Conservation (phyloP, 1,140 invertebrate genomes). For the Pseudachorutes palmiensis region DNA sequence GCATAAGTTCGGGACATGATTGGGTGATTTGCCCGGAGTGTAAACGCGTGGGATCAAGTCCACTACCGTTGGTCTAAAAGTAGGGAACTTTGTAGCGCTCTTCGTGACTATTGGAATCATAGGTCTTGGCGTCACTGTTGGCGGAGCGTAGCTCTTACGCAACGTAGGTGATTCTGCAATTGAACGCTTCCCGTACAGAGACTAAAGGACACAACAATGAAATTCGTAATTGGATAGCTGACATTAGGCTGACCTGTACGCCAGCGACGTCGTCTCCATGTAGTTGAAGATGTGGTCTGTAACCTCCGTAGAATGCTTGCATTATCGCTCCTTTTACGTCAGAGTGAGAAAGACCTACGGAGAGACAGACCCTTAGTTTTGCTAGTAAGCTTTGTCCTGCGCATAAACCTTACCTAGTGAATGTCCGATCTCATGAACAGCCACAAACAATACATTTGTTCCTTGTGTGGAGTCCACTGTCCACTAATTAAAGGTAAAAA, state of each 20-base stretch:
- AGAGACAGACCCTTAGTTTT: no score
- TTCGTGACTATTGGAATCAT: no score
- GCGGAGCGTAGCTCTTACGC: neutral
- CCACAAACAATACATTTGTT: slow-evolving; percentile 61
- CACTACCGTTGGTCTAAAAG: neutral
- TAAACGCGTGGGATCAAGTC: neutral
- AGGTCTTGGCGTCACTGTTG: neutral
- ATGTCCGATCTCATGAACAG: slow-evolving; percentile 89
- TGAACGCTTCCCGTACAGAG: neutral
- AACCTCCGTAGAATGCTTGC: slow-evolving; percentile 80
- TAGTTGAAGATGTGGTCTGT: slow-evolving; percentile 7
- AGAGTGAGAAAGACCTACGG: slow-evolving; percentile 83
- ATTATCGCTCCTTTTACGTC: slow-evolving; percentile 74
- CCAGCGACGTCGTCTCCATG: slow-evolving; percentile 27
- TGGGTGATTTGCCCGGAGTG: neutral
- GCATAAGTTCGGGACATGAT: neutral
- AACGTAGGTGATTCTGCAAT: neutral
- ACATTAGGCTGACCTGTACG: slow-evolving; percentile 14
- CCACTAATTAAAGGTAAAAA: no score
- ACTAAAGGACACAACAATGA: neutral
- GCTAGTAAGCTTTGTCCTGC: no score
- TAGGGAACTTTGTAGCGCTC: neutral
- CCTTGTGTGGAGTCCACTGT: slow-evolving; percentile 8
- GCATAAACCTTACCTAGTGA: no score
- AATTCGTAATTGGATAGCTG: neutral